Base-by-base conservation (phyloP, 2,888 invertebrate species). In the Melinopterus prodromus region DNA sequence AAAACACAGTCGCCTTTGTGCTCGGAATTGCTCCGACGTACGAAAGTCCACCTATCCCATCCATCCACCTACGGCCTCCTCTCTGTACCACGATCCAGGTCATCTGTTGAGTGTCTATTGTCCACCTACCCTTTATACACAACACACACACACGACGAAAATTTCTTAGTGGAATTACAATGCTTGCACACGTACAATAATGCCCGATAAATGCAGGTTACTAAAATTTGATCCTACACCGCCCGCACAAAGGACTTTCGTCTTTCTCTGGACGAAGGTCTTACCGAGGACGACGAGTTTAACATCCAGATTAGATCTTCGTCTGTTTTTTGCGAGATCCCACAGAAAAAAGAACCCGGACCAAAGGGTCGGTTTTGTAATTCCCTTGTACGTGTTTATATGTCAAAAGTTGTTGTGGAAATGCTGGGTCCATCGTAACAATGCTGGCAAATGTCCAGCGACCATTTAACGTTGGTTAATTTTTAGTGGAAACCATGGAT, bases 111-210 rank as follows among this genome's bases (percentile, higher is more conserved):
- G 76, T 74, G 76, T 76, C 82, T 77, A 84, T 84, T 84, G 84
- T 84, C 84, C 84, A 84, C 83, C 84, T 81, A 84, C 84, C 84
- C 83, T 84, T 84, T 84, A 26, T 26, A 26, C 26, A 26, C 26
- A 26, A 26, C 26, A 26, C 26, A 26, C 9, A 37, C n/a, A 74
- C 26, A 76, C 76, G 76, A 78, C 69, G 69, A 80, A 77, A n/a
- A 74, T 82, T 77, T 81, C 83, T 82, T 72, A 78, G 79, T 77
- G 77, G 81, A 83, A 83, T 82, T 82, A 81, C 83, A 84, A 80
- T 81, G 83, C 82, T 79, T 80, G 77, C 75, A 76, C 78, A 81
- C 82, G 77, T 81, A 80, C 77, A 77, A 83, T 82, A 83, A 83
- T 81, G 82, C 81, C 82, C 82, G 83, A 82, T 81, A 82, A 83